These are phyloP conservation scores for Danaus melanippus DNA, from an alignment of 1,140 invertebrate species.

Conservation along the genomic window DNA sequence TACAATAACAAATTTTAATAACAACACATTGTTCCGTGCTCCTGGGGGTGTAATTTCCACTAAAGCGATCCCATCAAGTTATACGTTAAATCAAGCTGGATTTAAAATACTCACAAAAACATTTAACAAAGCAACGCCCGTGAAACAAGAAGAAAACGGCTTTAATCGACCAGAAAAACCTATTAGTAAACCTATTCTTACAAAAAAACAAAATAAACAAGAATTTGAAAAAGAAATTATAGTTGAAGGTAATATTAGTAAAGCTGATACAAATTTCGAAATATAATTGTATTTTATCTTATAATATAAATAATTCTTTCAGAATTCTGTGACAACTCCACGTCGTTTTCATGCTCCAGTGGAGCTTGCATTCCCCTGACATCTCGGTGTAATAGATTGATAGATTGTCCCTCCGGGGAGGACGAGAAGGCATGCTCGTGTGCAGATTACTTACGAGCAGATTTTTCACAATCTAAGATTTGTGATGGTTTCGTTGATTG, in stretches of 20 bases:
- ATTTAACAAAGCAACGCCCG: slow-evolving; percentile 72
- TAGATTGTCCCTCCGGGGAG: slow-evolving; percentile 80
- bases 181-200: slow-evolving; percentile 40
- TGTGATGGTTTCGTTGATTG: slow-evolving; percentile 87
- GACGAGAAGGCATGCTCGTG: slow-evolving; percentile 84
- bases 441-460: slow-evolving; percentile 81
- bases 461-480: slow-evolving; percentile 81
- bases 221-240: slow-evolving; percentile 29
- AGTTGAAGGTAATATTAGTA: slow-evolving; percentile 23
- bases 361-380: slow-evolving; percentile 79
- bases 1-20: slow-evolving; percentile 65
- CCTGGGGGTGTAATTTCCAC: slow-evolving; percentile 71
- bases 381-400: slow-evolving; percentile 81
- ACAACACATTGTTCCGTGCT: slow-evolving; percentile 61
- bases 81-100: slow-evolving; percentile 76
- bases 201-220: slow-evolving; percentile 43
- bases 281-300: neutral
- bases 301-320: slow-evolving; percentile 18
- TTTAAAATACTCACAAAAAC: slow-evolving; percentile 79
- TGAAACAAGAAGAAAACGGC: slow-evolving; percentile 63
- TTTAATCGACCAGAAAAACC: slow-evolving; percentile 48
- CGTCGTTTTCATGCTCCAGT: slow-evolving; percentile 73
- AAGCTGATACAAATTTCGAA: neutral
- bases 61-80: slow-evolving; percentile 73
- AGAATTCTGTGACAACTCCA: slow-evolving; percentile 68